These are phyloP conservation scores for Dryoscopus gambensis DNA, from an alignment of 2,113 vertebrate species.

Conservation along the genomic window DNA sequence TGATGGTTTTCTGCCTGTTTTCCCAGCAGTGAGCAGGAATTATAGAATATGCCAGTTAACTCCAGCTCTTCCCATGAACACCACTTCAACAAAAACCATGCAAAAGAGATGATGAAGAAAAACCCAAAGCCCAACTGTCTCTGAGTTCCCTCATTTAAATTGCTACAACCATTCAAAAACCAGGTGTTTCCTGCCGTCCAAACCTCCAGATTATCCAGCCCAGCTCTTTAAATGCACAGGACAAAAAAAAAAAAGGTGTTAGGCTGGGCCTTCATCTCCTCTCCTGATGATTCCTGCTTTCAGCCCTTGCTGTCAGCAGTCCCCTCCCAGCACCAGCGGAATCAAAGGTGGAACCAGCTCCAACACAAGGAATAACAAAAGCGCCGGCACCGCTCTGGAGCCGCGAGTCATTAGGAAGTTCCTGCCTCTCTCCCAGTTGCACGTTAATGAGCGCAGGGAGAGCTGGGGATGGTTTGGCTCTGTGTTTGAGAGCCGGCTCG, in stretches of 20 bases:
- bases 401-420: slow-evolving; percentile 48
- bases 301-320: slow-evolving; percentile 22
- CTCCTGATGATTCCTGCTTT: neutral
- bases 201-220: neutral
- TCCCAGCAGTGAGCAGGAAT: neutral
- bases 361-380: neutral
- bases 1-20: neutral
- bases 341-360: slow-evolving; percentile 46
- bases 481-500: neutral
- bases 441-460: slow-evolving; percentile 30
- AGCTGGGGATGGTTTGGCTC: neutral
- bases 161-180: neutral
- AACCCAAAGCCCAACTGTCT: neutral
- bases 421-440: slow-evolving; percentile 22
- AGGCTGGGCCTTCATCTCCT: slow-evolving; percentile 15
- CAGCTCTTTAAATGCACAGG: slow-evolving; percentile 7
- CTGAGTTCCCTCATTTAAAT: neutral
- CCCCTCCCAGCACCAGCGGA: neutral
- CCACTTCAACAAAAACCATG: neutral
- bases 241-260: neutral
- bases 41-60: neutral
- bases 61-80: neutral
- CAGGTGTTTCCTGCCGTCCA: neutral
- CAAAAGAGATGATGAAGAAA: neutral
- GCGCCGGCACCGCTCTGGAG: neutral